Conservation (phyloP, 2,797 vertebrate genomes). For the Eulemur coronatus region DNA sequence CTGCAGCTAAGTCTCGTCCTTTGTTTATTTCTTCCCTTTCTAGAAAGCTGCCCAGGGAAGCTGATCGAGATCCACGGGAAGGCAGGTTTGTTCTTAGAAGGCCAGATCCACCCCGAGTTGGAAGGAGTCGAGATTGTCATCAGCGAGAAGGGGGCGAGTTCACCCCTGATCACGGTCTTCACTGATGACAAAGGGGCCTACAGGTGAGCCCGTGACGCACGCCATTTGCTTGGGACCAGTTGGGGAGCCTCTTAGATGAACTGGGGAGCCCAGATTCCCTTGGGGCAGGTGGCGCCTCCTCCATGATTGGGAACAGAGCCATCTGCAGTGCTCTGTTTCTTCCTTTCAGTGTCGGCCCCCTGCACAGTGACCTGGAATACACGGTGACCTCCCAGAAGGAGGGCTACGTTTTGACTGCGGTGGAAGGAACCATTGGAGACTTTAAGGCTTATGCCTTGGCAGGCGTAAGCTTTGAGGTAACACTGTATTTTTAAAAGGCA, state of each 20-base stretch:
- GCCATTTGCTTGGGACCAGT: not conserved
- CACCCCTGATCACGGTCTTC: slow-evolving; percentile 92
- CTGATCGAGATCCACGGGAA: slow-evolving; percentile 95
- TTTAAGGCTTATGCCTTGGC: slow-evolving; percentile 99
- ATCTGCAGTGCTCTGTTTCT: not conserved
- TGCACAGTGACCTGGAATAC: slow-evolving; percentile 96
- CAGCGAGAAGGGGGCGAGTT: slow-evolving; percentile 89
- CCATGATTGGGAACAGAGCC: not conserved
- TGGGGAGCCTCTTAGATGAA: not conserved
- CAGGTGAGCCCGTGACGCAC: slow-evolving; percentile 85
- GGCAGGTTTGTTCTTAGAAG: slow-evolving; percentile 95
- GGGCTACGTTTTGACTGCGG: slow-evolving; percentile 94
- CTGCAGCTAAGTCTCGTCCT: not conserved
- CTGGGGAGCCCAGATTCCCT: not conserved
- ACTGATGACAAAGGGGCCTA: slow-evolving; percentile 93
- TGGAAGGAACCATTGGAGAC: slow-evolving; percentile 92
- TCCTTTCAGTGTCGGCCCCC: slow-evolving; percentile 92
- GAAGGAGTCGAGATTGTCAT: slow-evolving; percentile 97
- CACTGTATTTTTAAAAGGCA: not conserved
- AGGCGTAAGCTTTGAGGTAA: slow-evolving; percentile 97
- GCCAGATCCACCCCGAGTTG: slow-evolving; percentile 92
- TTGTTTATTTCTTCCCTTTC: slow-evolving; percentile 1
- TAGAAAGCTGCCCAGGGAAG: slow-evolving; percentile 96
- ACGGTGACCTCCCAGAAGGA: slow-evolving; percentile 94
- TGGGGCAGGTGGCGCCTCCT: rapidly evolving